Evolutionary conservation across 1,140 invertebrate genomes (phyloP).

Genomic region (Lasioglossum baleicum): DNA sequence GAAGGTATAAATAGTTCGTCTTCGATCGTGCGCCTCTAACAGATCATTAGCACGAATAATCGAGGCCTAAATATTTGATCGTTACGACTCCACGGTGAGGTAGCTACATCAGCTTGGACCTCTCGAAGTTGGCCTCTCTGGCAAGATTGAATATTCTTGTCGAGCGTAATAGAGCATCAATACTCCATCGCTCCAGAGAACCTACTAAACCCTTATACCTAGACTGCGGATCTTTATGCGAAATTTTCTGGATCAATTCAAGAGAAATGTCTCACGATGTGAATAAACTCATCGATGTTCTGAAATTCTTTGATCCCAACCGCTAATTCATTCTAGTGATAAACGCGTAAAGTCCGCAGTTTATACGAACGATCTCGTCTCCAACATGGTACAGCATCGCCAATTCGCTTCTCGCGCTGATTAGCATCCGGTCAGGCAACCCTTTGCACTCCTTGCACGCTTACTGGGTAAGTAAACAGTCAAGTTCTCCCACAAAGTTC

Average conservation of each 20-base stretch:
- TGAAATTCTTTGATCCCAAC: too few species aligned
- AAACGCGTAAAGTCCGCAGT: too few species aligned
- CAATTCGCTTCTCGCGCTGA: not conserved
- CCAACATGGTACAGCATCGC: slow-evolving; percentile 3
- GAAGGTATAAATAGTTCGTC: too few species aligned
- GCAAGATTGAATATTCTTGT: not conserved
- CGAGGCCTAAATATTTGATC: not conserved
- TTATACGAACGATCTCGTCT: slow-evolving; percentile 15
- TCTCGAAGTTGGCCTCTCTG: not conserved
- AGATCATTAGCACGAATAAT: not conserved
- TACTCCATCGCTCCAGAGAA: not conserved
- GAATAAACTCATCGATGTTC: too few species aligned
- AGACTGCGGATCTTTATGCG: too few species aligned
- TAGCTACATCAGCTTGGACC: not conserved
- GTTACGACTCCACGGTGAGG: not conserved
- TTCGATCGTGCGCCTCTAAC: not conserved
- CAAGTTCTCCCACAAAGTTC: not conserved
- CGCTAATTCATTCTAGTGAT: too few species aligned
- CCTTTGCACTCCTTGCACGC: slow-evolving; percentile 35
- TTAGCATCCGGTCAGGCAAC: slow-evolving; percentile 19
- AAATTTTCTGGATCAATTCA: too few species aligned
- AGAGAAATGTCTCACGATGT: too few species aligned
- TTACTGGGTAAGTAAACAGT: slow-evolving; percentile 21
- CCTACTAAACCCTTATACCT: too few species aligned
- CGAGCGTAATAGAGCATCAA: not conserved